Conservation (phyloP, 2,888 invertebrate genomes). For the Agrotis exclamationis region DNA sequence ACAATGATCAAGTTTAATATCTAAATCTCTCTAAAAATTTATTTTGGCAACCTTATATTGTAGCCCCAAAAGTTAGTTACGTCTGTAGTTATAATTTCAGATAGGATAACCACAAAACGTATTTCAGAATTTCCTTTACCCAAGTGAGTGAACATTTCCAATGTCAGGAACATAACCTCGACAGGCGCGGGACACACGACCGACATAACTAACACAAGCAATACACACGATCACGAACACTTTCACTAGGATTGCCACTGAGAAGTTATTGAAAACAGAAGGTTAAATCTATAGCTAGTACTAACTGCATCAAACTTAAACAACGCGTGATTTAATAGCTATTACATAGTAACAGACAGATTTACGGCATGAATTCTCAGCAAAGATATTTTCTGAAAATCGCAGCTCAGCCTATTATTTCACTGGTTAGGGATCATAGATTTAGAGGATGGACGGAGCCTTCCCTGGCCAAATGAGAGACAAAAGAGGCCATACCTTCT, state of each 20-base stretch:
- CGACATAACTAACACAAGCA: constrained; percentile 5
- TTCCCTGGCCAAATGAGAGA: too few species aligned
- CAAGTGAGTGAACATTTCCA: background rate
- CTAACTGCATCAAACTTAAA: too few species aligned
- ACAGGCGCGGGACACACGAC: background rate
- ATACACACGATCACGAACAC: background rate
- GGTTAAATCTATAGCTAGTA: background rate
- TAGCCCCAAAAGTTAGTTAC: background rate
- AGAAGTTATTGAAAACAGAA: constrained; percentile 4
- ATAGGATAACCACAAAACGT: constrained; percentile 6
- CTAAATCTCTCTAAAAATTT: background rate
- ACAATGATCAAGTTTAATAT: background rate
- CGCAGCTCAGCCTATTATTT: too few species aligned
- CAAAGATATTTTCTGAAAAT: too few species aligned
- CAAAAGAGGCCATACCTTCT: too few species aligned
- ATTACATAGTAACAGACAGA: too few species aligned
- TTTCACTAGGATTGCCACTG: background rate
- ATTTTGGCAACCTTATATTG: background rate
- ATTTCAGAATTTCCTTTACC: background rate
- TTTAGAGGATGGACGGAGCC: too few species aligned
- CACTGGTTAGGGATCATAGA: too few species aligned
- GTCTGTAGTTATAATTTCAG: background rate
- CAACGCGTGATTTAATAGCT: too few species aligned
- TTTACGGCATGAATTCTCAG: too few species aligned
- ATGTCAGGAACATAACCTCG: background rate